A percentile compares a stretch with the other conserved stretches of the same genome.
phyloP scores from a whole-genome alignment of 2,797 vertebrate genomes.

The Poecile montanus region DNA sequence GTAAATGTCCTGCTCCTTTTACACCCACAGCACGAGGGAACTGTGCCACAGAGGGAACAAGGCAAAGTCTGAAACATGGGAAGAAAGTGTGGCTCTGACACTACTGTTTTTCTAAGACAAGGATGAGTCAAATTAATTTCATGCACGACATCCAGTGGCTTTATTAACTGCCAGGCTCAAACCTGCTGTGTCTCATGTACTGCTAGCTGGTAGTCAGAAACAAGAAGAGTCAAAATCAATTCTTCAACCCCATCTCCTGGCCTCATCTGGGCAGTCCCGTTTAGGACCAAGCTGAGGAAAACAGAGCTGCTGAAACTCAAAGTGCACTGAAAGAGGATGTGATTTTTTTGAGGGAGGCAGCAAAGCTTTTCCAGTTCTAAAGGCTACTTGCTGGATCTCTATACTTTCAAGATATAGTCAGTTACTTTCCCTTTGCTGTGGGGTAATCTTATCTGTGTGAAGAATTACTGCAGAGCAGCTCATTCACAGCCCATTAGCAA shows the following conservation, averaged over 20 bases:
- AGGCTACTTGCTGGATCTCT: neutral
- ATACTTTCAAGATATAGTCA: neutral
- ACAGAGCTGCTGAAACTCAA: neutral
- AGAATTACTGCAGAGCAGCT: neutral
- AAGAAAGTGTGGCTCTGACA: neutral
- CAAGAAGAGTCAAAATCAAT: neutral
- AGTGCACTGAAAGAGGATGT: neutral
- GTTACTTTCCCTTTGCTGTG: neutral
- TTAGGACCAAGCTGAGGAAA: neutral
- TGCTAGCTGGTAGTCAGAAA: neutral
- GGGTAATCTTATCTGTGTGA: fast-evolving
- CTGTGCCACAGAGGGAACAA: neutral
- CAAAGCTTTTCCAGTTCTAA: neutral
- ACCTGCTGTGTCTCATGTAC: neutral
- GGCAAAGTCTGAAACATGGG: neutral
- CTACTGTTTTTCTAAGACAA: neutral
- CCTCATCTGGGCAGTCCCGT: neutral
- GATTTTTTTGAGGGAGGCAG: neutral
- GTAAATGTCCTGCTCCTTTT: neutral
- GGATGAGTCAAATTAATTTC: neutral
- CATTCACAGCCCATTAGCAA: neutral
- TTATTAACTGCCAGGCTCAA: neutral
- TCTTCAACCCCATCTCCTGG: slow-evolving; percentile 48
- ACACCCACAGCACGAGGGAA: fast-evolving
- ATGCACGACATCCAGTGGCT: neutral